Evolutionary conservation across 2,113 vertebrate genomes (phyloP).

Genomic region (Dolichotis patagonum): DNA sequence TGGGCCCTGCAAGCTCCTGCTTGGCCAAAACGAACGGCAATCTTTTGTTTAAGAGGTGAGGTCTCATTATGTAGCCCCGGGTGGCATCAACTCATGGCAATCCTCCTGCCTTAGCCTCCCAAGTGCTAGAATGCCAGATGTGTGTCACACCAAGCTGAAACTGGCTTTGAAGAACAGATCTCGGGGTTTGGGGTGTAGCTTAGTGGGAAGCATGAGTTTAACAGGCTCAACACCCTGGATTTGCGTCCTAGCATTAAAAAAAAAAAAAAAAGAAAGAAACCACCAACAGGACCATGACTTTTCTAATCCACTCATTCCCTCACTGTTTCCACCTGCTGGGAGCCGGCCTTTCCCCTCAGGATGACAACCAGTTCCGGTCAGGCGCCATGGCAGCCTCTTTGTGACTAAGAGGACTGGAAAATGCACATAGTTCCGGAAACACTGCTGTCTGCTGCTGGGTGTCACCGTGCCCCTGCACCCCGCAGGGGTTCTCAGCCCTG

Average conservation of each 20-base stretch:
- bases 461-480: background rate
- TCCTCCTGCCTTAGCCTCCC: background rate
- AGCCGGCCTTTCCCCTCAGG: background rate
- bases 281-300: background rate
- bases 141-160: background rate
- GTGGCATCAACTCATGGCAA: background rate
- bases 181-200: background rate
- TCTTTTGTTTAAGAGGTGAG: background rate
- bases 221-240: background rate
- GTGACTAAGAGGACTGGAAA: background rate
- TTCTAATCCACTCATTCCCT: background rate
- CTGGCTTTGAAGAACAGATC: background rate
- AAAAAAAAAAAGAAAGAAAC: background rate
- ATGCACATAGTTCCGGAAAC: background rate
- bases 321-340: background rate
- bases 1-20: background rate
- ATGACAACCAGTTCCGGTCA: background rate
- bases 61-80: background rate
- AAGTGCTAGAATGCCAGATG: background rate
- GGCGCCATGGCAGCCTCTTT: background rate
- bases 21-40: background rate
- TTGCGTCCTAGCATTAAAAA: background rate
- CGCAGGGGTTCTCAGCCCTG: background rate
- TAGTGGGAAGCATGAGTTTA: background rate
- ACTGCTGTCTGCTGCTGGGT: background rate